Base-by-base conservation (phyloP, 2,888 invertebrate species). In the Ecliptopera silaceata region DNA sequence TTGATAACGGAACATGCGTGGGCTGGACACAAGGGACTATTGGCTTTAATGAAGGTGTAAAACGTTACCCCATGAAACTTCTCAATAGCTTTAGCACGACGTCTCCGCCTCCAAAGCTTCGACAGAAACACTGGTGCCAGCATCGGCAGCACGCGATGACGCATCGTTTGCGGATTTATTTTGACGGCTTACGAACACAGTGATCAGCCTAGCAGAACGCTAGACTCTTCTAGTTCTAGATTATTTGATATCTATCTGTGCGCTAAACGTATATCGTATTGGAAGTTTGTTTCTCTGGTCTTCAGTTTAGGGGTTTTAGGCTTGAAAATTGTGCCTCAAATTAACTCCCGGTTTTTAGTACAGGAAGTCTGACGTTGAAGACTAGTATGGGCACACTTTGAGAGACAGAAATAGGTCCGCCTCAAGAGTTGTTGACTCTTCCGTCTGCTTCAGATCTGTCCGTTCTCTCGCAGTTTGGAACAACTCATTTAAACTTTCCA, bases 151-250 rank as follows among this genome's bases (percentile, higher is more conserved):
- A 88, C 83, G 1, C 91, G 88, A 72, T 88, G 88, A 2, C 89
- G 82, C 91, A 91, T 91, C 69, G 88, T 88, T 81, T 86, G 89
- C 1, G 91, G 91, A 74, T 91, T 91, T 87, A 91, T 91, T 67
- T 88, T 90, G 90, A 69, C 66, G 63, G 63, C 57, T 61, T 66
- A 20, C 22, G 41, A 12, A 47, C 52, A 62, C 64, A 42, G 39
- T 41, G 17, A 59, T 54, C 1, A 50, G 64, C 51, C 73, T 66
- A 72, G 72, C 65, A 47, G 39, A 3, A 4, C 17, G 66, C 72
- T 69, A 72, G 73, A 66, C 71, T 36, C 20, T 22, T 13, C 11
- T 8, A 15, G 18, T 11, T n/a, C 22, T 41, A n/a, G 11, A 5
- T 13, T 22, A 26, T n/a, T 41, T 20, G n/a, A n/a, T 41, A 22